phyloP scores from a whole-genome alignment of 2,113 vertebrate species.

The Oreotrochilus melanogaster region DNA sequence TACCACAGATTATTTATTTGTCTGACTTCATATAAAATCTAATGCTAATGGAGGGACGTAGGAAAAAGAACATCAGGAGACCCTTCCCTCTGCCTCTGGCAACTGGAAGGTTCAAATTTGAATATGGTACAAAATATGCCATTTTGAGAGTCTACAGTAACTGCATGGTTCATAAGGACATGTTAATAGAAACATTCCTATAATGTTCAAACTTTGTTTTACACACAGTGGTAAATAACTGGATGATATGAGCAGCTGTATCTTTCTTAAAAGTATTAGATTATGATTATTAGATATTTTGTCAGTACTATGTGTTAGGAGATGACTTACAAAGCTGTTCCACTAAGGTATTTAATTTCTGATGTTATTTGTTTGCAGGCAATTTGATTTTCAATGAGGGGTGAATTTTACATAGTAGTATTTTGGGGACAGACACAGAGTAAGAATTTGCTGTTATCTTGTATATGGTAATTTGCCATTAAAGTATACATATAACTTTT shows the following conservation, averaged over 20 bases:
- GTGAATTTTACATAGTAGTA: not conserved
- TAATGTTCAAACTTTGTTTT: not conserved
- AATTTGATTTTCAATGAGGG: not conserved
- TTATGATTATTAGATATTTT: not conserved
- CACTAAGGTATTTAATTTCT: not conserved
- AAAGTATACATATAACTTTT: not conserved
- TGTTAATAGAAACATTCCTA: not conserved
- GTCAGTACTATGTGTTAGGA: not conserved
- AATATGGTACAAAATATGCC: not conserved
- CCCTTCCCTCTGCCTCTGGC: not conserved
- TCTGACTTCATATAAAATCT: not conserved
- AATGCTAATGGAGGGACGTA: not conserved
- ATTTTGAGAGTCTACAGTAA: not conserved
- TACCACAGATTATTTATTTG: slow-evolving; percentile 50
- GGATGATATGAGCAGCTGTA: not conserved
- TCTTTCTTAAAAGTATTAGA: not conserved
- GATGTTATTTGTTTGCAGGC: not conserved
- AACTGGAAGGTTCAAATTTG: not conserved
- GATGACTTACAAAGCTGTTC: not conserved
- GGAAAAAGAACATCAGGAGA: not conserved
- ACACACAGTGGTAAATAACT: not conserved
- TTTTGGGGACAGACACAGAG: not conserved
- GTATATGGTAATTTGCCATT: not conserved
- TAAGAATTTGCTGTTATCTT: not conserved
- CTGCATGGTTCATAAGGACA: not conserved